Evolutionary conservation across 1,140 invertebrate genomes (phyloP).

Genomic region (Cherax destructor): DNA sequence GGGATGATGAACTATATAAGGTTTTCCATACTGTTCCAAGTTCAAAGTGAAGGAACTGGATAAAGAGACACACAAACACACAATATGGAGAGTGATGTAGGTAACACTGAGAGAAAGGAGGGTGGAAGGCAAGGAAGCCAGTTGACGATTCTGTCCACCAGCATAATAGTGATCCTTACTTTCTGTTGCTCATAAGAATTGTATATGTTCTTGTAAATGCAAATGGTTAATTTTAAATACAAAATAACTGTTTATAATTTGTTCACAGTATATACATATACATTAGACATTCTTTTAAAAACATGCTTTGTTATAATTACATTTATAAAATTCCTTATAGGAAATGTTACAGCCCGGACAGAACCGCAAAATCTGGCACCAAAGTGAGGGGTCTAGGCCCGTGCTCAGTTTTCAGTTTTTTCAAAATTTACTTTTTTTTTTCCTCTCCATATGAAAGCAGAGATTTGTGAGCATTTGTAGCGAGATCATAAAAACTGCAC

Average conservation of each 20-base stretch:
- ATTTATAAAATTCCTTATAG: conserved; percentile 9
- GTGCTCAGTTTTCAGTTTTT: conserved; percentile 50
- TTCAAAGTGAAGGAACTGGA: conserved; percentile 63
- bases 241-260: conserved; percentile 37
- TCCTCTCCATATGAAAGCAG: conserved; percentile 36
- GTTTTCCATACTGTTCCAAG: conserved; percentile 63
- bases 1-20: conserved; percentile 62
- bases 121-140: conserved; percentile 55
- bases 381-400: conserved; percentile 44
- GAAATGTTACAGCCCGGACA: conserved; percentile 39
- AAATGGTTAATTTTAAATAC: conserved; percentile 31
- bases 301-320: conserved; percentile 6
- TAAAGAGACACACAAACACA: conserved; percentile 69
- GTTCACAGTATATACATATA: conserved; percentile 48
- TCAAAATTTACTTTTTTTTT: conserved; percentile 38
- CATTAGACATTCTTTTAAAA: conserved; percentile 27
- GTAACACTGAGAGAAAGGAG: conserved; percentile 65
- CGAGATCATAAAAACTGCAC: conserved; percentile 50
- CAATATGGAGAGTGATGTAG: conserved; percentile 69
- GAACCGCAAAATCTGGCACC: conserved; percentile 47
- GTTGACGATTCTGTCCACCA: conserved; percentile 50
- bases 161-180: conserved; percentile 28
- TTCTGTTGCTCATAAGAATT: neutral
- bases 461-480: conserved; percentile 20
- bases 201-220: conserved; percentile 3